Percentiles rank a stretch among this genome's conserved stretches.
Conservation (phyloP, 2,888 invertebrate species). For the Eurois occulta region DNA sequence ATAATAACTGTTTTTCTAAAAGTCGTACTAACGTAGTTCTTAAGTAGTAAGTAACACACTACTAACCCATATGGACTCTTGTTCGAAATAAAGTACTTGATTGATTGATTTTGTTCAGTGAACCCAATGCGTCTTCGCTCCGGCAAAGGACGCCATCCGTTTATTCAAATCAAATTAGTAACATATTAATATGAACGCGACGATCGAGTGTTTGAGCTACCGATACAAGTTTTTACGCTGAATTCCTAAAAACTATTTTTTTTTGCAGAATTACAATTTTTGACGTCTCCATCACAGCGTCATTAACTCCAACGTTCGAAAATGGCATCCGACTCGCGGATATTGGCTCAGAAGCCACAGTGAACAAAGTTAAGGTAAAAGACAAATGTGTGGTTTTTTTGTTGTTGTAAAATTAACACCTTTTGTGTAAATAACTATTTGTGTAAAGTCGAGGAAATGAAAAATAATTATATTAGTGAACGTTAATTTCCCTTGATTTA, state of each 20-base stretch:
- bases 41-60: no score
- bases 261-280: conserved; percentile 17
- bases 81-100: no score
- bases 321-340: not conserved
- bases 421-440: not conserved
- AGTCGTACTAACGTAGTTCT: no score
- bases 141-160: not conserved
- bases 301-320: not conserved
- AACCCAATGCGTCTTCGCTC: not conserved
- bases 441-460: not conserved
- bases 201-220: not conserved
- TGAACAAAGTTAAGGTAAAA: conserved; percentile 20
- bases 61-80: no score
- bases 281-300: not conserved
- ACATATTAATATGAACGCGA: not conserved
- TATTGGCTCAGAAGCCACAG: not conserved
- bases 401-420: not conserved
- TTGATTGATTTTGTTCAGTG: not conserved
- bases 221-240: not conserved
- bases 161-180: not conserved
- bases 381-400: rapidly evolving
- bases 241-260: not conserved
- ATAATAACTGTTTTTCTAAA: no score
- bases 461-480: no score
- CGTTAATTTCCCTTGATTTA: no score